A percentile compares a stretch with the other conserved stretches of the same genome.
Conservation (phyloP, 2,797 vertebrate genomes). For the Acropternis orthonyx region DNA sequence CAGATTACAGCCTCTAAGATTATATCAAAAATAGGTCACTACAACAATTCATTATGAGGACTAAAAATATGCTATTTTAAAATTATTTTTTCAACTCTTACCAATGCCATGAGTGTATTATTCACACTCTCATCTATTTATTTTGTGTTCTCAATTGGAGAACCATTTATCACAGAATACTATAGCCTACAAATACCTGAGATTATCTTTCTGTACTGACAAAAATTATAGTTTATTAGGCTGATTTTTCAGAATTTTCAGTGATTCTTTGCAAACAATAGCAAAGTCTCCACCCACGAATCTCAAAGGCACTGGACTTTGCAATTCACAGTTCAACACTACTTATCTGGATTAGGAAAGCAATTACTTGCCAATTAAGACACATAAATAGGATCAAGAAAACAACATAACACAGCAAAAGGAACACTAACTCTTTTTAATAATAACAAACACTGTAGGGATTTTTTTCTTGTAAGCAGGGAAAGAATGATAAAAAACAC, state of each 20-base stretch:
- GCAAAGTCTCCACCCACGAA: not conserved
- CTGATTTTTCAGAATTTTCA: not conserved
- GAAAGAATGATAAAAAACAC: not conserved
- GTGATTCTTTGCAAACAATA: not conserved
- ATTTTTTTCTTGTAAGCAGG: not conserved
- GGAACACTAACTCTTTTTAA: not conserved
- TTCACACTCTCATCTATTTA: not conserved
- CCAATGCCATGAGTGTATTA: not conserved
- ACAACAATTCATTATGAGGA: not conserved
- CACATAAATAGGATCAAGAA: not conserved
- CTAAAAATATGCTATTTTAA: not conserved
- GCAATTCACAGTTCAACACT: not conserved
- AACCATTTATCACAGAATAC: not conserved
- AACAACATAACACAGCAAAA: not conserved
- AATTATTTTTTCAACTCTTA: not conserved
- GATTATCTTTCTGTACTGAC: not conserved
- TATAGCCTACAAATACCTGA: not conserved
- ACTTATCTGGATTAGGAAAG: not conserved
- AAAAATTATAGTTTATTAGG: not conserved
- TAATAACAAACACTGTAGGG: not conserved
- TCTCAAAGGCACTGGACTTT: not conserved
- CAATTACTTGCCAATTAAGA: slow-evolving; percentile 7
- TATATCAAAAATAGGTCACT: not conserved
- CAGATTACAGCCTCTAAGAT: not conserved
- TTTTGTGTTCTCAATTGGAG: not conserved